phyloP scores from a whole-genome alignment of 2,113 vertebrate species.

The Leucoraja erinaceus region DNA sequence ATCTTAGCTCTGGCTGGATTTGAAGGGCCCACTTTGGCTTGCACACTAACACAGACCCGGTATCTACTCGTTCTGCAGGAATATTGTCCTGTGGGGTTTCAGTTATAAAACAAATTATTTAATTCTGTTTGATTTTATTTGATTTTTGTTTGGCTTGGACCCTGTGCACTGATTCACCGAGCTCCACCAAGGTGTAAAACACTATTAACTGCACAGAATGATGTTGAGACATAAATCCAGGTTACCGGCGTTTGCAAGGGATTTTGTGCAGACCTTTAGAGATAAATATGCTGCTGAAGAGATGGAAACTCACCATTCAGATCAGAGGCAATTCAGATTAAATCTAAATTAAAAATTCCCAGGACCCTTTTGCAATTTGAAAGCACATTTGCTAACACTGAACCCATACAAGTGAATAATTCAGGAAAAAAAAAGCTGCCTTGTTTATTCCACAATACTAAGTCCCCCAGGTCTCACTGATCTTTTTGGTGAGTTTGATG shows the following conservation, averaged over 20 bases:
- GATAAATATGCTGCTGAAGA: constrained; percentile 24
- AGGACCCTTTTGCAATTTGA: constrained; percentile 17
- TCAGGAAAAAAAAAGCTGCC: constrained; percentile 9
- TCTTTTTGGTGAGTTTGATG: not conserved
- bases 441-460: not conserved
- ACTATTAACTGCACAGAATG: constrained; percentile 14
- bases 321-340: constrained; percentile 34
- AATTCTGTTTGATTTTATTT: not conserved
- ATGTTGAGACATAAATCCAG: constrained; percentile 23
- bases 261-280: constrained; percentile 19
- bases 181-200: constrained; percentile 12
- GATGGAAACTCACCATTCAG: not conserved
- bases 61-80: not conserved
- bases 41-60: too few species aligned
- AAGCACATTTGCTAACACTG: not conserved
- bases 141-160: not conserved
- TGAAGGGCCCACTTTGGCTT: not conserved
- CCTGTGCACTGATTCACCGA: not conserved
- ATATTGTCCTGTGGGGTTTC: not conserved
- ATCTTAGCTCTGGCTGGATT: not conserved
- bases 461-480: not conserved
- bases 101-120: not conserved
- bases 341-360: constrained; percentile 39
- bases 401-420: not conserved
- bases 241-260: constrained; percentile 23